Evolutionary conservation across 2,113 vertebrate species (phyloP), one percentile per base, ranked within the genome.

Genomic region (Pholis gunnellus): DNA sequence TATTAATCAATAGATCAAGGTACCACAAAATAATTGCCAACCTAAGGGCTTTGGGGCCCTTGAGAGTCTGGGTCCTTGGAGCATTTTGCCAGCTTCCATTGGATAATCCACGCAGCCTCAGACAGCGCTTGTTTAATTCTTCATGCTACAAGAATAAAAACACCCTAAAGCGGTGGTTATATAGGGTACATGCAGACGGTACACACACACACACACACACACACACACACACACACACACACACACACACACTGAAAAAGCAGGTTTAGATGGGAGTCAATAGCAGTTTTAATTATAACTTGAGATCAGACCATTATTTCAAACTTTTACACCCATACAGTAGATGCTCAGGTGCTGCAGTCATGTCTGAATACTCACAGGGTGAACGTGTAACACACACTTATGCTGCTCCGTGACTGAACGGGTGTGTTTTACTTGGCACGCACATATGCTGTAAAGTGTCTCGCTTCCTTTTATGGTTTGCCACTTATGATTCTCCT

Each of bases 391-490:
- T 66, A 63, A 79, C 78, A 77, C 68, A 75, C 40, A 20, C 77
- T 52, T n/a, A 61, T 75, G 70, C 73, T 70, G 60, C 66, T 67
- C 63, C 34, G 22, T 6, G n/a, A 75, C 38, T 75, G 64, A 69
- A 34, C 15, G 72, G 61, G 40, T 68, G 56, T 81, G 61, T 88
- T 92, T 90, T 40, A 54, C 38, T 83, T 92, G 88, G 82, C 91
- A 78, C 11, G 11, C 34, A 25, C 18, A 46, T 11, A 18, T 17
- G 48, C 67, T 81, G 68, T 70, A 54, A 89, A 83, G 81, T 71
- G 85, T 76, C 85, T 18, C 57, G 61, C 57, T 88, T 88, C 80
- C 74, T 84, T 86, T 89, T 76, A 84, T 84, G 77, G 59, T 87
- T 88, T 88, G 67, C 59, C 76, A 75, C 69, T 71, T 87, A 57